Evolutionary conservation across 2,113 vertebrate species (phyloP).

Genomic region (Egretta garzetta): DNA sequence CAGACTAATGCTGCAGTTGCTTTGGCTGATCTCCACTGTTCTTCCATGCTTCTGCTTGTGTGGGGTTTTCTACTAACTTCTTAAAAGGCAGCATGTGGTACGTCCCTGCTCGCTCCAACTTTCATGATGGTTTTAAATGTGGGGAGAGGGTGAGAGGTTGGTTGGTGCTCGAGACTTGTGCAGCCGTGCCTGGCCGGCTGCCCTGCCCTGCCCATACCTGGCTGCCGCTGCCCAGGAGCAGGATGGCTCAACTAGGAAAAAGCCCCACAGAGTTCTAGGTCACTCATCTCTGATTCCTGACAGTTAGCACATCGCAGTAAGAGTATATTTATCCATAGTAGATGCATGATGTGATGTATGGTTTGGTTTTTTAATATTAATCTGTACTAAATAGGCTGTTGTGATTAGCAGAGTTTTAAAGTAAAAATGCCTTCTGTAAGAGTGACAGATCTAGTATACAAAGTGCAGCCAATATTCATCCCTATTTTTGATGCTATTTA

Average conservation of each 20-base stretch:
- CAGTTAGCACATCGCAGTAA: not conserved
- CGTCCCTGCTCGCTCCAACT: not conserved
- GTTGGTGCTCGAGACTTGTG: not conserved
- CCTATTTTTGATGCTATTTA: not conserved
- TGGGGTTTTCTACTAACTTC: not conserved
- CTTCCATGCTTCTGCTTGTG: not conserved
- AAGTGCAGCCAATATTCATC: not conserved
- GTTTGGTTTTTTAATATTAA: not conserved
- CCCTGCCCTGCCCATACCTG: not conserved
- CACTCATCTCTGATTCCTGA: not conserved
- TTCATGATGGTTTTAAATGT: not conserved
- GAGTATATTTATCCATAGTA: not conserved
- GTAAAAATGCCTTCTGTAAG: not conserved
- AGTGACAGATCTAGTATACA: not conserved
- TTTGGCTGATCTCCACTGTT: not conserved
- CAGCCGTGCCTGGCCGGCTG: not conserved
- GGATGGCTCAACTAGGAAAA: not conserved
- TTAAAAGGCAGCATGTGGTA: not conserved
- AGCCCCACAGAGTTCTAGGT: fast-evolving
- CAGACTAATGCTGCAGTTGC: not conserved
- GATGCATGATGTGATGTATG: not conserved
- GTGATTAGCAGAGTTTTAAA: not conserved
- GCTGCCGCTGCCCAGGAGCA: fast-evolving
- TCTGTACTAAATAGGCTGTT: not conserved
- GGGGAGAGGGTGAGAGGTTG: not conserved